Percentiles rank a stretch among this genome's conserved stretches.
These are phyloP conservation scores for Drosophila macrothrix DNA, from an alignment of 2,888 invertebrate genomes.

Conservation along the genomic window DNA sequence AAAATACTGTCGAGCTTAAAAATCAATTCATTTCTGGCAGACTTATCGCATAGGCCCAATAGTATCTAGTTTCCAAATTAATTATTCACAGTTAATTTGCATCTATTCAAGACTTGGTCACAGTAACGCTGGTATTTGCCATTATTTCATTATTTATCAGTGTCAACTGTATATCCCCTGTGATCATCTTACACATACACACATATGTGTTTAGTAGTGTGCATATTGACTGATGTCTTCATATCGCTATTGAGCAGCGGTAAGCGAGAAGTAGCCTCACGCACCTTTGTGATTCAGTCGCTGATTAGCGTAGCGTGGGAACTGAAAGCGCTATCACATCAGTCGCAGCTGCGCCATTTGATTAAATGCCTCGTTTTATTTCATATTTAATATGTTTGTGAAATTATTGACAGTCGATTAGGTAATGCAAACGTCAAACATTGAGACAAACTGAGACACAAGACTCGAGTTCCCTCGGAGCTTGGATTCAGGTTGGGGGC, in stretches of 20 bases:
- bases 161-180: constrained; percentile 32
- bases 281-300: constrained; percentile 57
- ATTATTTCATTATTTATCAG: constrained; percentile 54
- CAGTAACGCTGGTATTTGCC: constrained; percentile 5
- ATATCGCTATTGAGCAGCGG: constrained; percentile 28
- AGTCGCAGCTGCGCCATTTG: constrained; percentile 71
- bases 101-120: constrained; percentile 4
- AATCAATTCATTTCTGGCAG: not conserved
- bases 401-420: constrained; percentile 79
- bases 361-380: constrained; percentile 78
- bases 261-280: constrained; percentile 39
- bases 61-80: constrained; percentile 2
- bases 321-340: constrained; percentile 63
- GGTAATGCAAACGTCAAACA: constrained; percentile 70
- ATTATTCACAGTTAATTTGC: constrained; percentile 22
- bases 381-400: constrained; percentile 74
- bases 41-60: not conserved
- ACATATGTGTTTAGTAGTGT: not conserved
- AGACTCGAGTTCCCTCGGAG: constrained; percentile 16
- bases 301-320: constrained; percentile 66
- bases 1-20: not conserved
- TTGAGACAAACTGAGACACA: constrained; percentile 30
- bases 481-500: constrained; percentile 44
- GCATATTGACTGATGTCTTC: constrained; percentile 64
- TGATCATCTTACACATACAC: not conserved